Evolutionary conservation across 2,888 invertebrate species (phyloP).

Genomic region (Callimorpha dominula): DNA sequence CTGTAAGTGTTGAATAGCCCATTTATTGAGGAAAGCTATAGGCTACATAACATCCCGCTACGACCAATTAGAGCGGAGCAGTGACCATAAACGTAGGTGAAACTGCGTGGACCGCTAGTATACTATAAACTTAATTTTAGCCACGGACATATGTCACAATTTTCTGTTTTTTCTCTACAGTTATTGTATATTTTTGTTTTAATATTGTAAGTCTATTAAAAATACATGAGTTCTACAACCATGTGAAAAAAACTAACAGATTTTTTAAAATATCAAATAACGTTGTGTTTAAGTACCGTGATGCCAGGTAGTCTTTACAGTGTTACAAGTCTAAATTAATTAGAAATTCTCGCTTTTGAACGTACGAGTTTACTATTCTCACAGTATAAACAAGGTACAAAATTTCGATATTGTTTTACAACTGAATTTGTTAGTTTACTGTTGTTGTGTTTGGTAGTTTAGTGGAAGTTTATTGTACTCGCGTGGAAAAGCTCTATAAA

Average conservation of each 20-base stretch:
- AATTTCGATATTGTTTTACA: neutral
- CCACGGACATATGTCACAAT: too few relatives aligned
- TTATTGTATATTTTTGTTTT: too few relatives aligned
- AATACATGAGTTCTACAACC: too few relatives aligned
- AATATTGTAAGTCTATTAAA: too few relatives aligned
- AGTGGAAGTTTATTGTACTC: neutral
- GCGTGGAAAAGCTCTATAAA: neutral
- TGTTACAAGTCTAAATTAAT: neutral
- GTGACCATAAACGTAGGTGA: too few relatives aligned
- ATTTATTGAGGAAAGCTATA: too few relatives aligned
- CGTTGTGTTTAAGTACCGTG: neutral
- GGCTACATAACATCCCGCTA: too few relatives aligned
- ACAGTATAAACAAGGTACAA: neutral
- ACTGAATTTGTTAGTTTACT: neutral
- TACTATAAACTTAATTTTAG: too few relatives aligned
- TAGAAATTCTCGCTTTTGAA: neutral
- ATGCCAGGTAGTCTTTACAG: neutral
- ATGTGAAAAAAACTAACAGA: neutral
- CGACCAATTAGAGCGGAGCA: too few relatives aligned
- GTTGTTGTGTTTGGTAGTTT: neutral
- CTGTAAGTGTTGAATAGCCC: too few relatives aligned
- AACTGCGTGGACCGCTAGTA: too few relatives aligned
- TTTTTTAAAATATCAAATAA: neutral
- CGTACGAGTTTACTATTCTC: neutral
- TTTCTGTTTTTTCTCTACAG: too few relatives aligned